phyloP scores from a whole-genome alignment of 1,140 invertebrate species.

The Trachymyrmex cornetzi region DNA sequence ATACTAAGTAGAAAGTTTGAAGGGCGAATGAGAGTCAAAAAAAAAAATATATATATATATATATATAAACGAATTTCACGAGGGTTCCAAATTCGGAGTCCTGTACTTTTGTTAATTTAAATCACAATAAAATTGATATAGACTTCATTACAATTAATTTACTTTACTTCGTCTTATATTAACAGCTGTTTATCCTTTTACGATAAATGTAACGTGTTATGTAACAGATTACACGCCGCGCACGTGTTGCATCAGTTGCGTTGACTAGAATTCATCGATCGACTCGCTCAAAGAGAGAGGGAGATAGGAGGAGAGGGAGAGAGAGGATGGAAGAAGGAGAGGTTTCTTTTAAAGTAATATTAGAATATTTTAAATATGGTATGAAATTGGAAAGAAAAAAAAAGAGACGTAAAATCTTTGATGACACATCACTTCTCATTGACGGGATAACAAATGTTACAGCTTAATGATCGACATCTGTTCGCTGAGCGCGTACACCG shows the following conservation, averaged over 20 bases:
- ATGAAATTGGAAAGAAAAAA: neutral
- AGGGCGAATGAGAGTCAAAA: too few relatives aligned
- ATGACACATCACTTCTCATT: neutral
- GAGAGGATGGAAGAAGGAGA: neutral
- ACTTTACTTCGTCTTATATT: neutral
- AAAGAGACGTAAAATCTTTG: neutral
- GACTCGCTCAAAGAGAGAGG: neutral
- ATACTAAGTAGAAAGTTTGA: too few relatives aligned
- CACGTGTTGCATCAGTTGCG: slow-evolving; percentile 21
- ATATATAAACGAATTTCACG: too few relatives aligned
- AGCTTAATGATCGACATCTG: slow-evolving; percentile 32
- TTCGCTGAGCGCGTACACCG: neutral
- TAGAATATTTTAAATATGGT: neutral
- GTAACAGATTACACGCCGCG: slow-evolving; percentile 25
- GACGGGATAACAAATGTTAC: slow-evolving; percentile 12
- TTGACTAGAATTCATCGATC: slow-evolving; percentile 4
- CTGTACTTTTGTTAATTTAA: too few relatives aligned
- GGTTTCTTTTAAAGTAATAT: neutral
- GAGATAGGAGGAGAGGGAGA: neutral
- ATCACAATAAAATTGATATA: too few relatives aligned
- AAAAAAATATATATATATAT: too few relatives aligned
- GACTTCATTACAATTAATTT: neutral
- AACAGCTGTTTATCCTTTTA: slow-evolving; percentile 31
- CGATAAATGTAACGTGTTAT: slow-evolving; percentile 33
- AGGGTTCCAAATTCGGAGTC: too few relatives aligned